Base-by-base conservation (phyloP, 2,113 vertebrate genomes). In the Chlamydotis undulata region DNA sequence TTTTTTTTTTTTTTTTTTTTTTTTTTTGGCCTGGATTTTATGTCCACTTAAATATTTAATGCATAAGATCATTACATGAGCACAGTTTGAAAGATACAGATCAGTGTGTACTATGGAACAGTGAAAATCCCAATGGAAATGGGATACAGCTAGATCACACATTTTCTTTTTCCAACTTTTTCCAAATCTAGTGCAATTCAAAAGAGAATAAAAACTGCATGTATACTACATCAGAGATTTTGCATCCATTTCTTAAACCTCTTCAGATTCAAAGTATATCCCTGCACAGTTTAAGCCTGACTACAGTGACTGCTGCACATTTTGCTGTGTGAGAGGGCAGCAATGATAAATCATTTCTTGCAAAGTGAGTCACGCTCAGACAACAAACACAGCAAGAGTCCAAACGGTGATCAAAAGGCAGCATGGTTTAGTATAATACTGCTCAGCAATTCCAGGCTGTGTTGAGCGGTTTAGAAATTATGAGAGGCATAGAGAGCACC, bases 51-150 rank as follows among this genome's bases (percentile, higher is more conserved):
- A 76, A 87, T 89, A 84, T 96, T 91, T 95, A 67, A 90, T 82
- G 59, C 11, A 14, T 68, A 78, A 86, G 74, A 88, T 96, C 83
- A 95, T 90, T 95, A 93, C 39, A 19, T 83, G 57, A 95, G 49
- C 13, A 90, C 73, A 80, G 65, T 47, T 90, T 95, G 68, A 96
- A 96, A 91, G 93, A 90, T 60, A 61, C 61, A 61, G 65, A 45
- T 76, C 50, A 83, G 15, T 53, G 9, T 55, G 39, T 79, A 77
- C 7, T 75, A n/a, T 18, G 23, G 19, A 93, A 78, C 45, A 52
- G 28, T 90, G 45, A 92, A 96, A 92, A 91, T 71, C 87, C 15
- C 14, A 67, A 4, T 55, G 57, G 55, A 91, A 87, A 81, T 31
- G 49, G 50, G 68, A 68, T 35, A 67, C 3, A 55, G 16, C 3